A percentile compares a stretch with the other conserved stretches of the same genome.
Evolutionary conservation across 2,797 vertebrate genomes (phyloP).

Genomic region (Pteropus rufus): DNA sequence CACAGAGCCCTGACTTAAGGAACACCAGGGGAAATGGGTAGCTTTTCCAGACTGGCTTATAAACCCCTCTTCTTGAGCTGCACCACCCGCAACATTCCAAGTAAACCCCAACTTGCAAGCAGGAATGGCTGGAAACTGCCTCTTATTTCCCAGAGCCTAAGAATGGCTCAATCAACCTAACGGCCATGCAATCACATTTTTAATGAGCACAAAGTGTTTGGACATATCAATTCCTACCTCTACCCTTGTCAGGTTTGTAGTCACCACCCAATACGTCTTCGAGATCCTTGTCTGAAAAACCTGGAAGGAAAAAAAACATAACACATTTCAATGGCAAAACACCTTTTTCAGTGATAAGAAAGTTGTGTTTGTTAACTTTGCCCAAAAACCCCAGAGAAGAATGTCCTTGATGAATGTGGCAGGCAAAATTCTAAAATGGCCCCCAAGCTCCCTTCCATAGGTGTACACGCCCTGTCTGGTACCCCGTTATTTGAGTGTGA

Average conservation of each 20-base stretch:
- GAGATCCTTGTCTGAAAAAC: slow-evolving; percentile 88
- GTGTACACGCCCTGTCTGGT: no score
- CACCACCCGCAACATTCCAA: neutral
- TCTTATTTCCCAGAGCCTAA: neutral
- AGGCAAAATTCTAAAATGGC: neutral
- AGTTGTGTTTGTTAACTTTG: neutral
- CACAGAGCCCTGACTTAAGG: neutral
- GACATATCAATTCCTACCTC: slow-evolving; percentile 81
- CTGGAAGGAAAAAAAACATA: slow-evolving; percentile 60
- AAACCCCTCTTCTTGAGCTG: neutral
- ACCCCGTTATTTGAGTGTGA: neutral
- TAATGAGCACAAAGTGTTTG: neutral
- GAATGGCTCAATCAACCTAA: neutral
- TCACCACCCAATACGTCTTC: slow-evolving; percentile 39
- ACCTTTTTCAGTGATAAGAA: neutral
- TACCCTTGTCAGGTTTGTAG: slow-evolving; percentile 92
- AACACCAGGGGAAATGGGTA: neutral
- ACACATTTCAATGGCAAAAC: neutral
- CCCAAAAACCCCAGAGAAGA: neutral
- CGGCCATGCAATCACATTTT: neutral
- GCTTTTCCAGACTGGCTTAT: neutral
- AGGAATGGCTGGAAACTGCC: neutral
- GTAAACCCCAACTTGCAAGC: neutral
- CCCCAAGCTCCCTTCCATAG: neutral
- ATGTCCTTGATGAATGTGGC: neutral